phyloP scores from a whole-genome alignment of 2,797 vertebrate species.

The Orientallactaga sibirica region DNA sequence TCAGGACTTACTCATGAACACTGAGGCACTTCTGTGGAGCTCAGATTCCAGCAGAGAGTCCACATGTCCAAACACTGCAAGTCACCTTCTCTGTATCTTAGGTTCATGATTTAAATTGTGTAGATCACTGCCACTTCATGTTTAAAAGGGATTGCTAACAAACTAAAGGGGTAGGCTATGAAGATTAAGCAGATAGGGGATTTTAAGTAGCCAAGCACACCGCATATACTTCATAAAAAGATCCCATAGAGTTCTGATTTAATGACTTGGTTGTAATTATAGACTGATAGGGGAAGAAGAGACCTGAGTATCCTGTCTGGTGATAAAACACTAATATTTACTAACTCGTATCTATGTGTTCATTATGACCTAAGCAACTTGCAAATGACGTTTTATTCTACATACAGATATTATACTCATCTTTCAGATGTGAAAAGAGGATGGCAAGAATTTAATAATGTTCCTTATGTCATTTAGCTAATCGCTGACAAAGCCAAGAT shows the following conservation, averaged over 20 bases:
- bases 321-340: neutral
- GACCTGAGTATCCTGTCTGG: neutral
- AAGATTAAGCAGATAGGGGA: constrained; percentile 8
- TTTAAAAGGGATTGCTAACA: constrained; percentile 9
- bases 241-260: neutral
- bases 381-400: constrained; percentile 36
- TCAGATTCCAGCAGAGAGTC: neutral
- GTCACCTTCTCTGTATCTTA: neutral
- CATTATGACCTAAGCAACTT: neutral
- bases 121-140: neutral
- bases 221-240: constrained; percentile 30
- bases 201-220: constrained; percentile 37
- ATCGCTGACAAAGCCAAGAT: constrained; percentile 15
- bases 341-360: neutral
- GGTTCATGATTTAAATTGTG: neutral
- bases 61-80: neutral
- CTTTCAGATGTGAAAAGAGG: constrained; percentile 35
- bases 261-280: constrained; percentile 26
- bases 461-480: neutral
- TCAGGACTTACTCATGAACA: neutral
- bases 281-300: neutral
- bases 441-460: neutral
- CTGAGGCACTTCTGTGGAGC: neutral
- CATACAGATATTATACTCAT: neutral
- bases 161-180: neutral